phyloP scores from a whole-genome alignment of 1,140 invertebrate genomes.

The Lysiphlebus fabarum region DNA sequence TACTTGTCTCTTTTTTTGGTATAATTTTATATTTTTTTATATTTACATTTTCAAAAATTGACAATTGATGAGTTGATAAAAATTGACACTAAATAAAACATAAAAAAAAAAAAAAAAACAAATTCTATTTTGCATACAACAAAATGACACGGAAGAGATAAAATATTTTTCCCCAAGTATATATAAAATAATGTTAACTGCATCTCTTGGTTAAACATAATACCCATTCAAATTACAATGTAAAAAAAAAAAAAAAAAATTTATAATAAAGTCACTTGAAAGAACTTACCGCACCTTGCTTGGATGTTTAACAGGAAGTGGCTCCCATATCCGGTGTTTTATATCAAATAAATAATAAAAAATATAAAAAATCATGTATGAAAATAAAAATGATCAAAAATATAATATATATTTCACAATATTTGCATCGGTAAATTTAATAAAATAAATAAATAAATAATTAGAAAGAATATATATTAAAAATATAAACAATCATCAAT shows the following conservation, averaged over 20 bases:
- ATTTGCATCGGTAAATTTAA: too few species aligned
- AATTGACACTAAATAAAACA: too few species aligned
- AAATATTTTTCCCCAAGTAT: neutral
- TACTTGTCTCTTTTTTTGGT: too few species aligned
- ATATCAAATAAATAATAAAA: neutral
- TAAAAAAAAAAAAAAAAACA: too few species aligned
- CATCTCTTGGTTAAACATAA: conserved; percentile 1
- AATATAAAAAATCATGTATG: neutral
- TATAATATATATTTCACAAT: too few species aligned
- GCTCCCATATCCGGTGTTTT: conserved; percentile 18
- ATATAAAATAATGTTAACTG: neutral
- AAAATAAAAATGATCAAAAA: too few species aligned
- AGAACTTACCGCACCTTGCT: conserved; percentile 12
- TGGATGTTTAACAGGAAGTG: conserved; percentile 20
- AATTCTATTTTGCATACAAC: neutral
- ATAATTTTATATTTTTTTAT: too few species aligned
- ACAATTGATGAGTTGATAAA: too few species aligned
- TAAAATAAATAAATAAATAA: too few species aligned
- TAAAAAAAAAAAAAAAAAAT: neutral
- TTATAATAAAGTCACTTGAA: conserved; percentile 5
- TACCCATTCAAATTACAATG: conserved; percentile 18
- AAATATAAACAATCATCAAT: too few species aligned
- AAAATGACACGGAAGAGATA: conserved; percentile 17
- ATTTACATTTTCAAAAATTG: too few species aligned
- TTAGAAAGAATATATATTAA: too few species aligned